Percentiles rank a stretch among this genome's conserved stretches.
Evolutionary conservation across 2,113 vertebrate genomes (phyloP).

Genomic region (Athene noctua): DNA sequence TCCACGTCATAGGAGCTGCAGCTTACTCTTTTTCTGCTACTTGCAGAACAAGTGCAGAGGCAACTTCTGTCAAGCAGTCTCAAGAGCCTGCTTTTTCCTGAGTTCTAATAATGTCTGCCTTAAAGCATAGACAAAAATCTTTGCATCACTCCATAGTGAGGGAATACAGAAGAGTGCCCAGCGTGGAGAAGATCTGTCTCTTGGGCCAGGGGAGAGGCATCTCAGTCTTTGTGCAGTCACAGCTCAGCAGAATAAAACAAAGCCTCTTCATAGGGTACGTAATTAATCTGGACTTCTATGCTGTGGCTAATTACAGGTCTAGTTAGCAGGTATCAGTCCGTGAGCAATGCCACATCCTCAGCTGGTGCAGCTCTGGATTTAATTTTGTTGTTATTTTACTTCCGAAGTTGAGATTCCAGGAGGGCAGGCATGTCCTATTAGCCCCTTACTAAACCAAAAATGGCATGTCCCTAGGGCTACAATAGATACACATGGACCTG

Average conservation of each 20-base stretch:
- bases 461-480: neutral
- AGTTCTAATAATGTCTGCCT: neutral
- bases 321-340: neutral
- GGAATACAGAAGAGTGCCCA: neutral
- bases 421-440: neutral
- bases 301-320: neutral
- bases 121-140: neutral
- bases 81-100: neutral
- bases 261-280: neutral
- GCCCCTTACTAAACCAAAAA: neutral
- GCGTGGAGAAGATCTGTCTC: neutral
- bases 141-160: neutral
- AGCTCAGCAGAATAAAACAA: neutral
- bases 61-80: neutral
- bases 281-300: neutral
- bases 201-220: neutral
- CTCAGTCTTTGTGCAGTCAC: neutral
- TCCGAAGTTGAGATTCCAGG: neutral
- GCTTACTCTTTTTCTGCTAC: neutral
- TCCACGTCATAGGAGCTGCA: neutral
- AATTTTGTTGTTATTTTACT: neutral
- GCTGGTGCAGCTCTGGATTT: neutral
- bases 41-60: neutral
- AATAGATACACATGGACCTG: neutral
- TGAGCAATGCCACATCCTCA: neutral